phyloP scores from a whole-genome alignment of 2,797 vertebrate species.

The Rhadinocentrus ornatus region DNA sequence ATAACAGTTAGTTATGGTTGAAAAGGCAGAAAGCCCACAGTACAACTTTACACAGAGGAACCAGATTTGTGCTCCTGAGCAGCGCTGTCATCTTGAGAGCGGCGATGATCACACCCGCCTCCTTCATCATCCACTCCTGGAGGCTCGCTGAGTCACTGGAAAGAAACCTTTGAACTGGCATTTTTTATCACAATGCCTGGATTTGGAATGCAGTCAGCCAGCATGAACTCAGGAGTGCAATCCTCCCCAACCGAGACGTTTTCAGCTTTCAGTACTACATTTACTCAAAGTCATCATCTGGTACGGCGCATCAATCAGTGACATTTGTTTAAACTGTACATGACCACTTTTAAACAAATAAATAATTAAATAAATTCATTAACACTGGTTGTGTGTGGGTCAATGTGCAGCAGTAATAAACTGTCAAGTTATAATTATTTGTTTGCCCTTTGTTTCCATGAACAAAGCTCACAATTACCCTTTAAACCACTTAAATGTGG shows the following conservation, averaged over 20 bases:
- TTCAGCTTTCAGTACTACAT: constrained; percentile 26
- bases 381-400: neutral
- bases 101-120: constrained; percentile 31
- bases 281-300: neutral
- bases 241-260: constrained; percentile 22
- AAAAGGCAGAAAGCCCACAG: neutral
- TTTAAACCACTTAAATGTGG: too few species aligned
- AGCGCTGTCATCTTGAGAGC: constrained; percentile 40
- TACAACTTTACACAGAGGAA: constrained; percentile 6
- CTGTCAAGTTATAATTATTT: rapidly evolving
- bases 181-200: too few species aligned
- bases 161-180: constrained; percentile 7
- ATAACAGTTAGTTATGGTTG: constrained; percentile 11
- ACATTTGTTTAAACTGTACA: neutral
- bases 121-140: constrained; percentile 45
- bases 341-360: neutral
- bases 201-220: neutral
- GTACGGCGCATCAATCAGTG: neutral
- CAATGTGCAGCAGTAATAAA: neutral
- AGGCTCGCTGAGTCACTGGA: constrained; percentile 43
- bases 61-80: constrained; percentile 17
- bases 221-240: neutral
- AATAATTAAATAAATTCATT: neutral
- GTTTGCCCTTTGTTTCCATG: neutral
- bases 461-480: neutral